These are phyloP conservation scores for Coturnix japonica DNA, from an alignment of 2,113 vertebrate species.

Conservation along the genomic window DNA sequence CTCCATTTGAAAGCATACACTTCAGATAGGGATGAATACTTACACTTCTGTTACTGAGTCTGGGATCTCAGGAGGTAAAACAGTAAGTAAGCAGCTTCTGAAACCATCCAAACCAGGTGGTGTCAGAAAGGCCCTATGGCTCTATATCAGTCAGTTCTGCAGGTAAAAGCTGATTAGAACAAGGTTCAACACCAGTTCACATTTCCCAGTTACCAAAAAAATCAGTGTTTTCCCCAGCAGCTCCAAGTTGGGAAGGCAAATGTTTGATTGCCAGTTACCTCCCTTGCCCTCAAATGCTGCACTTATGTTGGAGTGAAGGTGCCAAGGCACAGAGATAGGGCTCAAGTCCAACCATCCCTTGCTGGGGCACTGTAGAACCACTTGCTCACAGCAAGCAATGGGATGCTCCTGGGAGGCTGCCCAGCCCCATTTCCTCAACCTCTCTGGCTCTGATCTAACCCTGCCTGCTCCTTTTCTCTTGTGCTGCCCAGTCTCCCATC, in stretches of 20 bases:
- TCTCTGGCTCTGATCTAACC: background rate
- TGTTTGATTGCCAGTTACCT: no score
- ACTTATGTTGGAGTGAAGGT: background rate
- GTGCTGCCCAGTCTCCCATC: background rate
- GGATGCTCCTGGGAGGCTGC: background rate
- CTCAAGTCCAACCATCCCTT: background rate
- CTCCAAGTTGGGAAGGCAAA: background rate
- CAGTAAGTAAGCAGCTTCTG: background rate
- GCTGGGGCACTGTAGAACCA: background rate
- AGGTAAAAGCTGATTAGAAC: background rate
- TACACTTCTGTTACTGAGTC: background rate
- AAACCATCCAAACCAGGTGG: background rate
- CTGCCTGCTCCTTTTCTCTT: background rate
- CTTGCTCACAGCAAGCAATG: background rate
- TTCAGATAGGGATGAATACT: constrained; percentile 8
- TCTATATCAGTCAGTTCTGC: accelerated
- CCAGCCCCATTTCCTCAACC: no score
- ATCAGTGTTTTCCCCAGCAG: background rate
- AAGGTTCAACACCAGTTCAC: background rate
- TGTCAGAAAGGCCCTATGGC: background rate
- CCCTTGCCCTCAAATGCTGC: background rate
- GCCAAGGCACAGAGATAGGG: background rate
- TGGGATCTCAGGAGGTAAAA: background rate
- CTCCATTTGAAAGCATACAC: background rate
- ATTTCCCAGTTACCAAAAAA: background rate